These are phyloP conservation scores for Yasuhikotakia modesta DNA, from an alignment of 2,797 vertebrate genomes.

Conservation along the genomic window DNA sequence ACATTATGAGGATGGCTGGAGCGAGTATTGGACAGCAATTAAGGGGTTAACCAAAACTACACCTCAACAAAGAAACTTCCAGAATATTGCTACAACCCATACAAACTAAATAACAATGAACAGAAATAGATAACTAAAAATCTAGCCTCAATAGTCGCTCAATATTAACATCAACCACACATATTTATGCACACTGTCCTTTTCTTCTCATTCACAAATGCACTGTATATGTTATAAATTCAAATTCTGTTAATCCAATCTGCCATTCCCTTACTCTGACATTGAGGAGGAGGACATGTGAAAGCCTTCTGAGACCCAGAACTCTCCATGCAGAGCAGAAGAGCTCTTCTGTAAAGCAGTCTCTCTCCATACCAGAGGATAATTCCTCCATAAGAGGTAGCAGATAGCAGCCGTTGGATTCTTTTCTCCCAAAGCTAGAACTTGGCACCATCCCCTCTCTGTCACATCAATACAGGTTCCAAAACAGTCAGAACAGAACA, in stretches of 20 bases:
- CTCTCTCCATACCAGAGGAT: conserved; percentile 54
- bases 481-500: conserved; percentile 58
- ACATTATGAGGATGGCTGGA: conserved; percentile 9
- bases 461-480: conserved; percentile 59
- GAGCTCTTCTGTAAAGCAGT: conserved; percentile 41
- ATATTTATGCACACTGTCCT: conserved; percentile 29
- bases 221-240: conserved; percentile 40
- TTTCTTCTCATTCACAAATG: conserved; percentile 46
- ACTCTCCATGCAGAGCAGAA: conserved; percentile 52
- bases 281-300: conserved; percentile 59
- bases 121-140: background rate
- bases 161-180: conserved; percentile 33
- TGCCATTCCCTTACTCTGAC: conserved; percentile 49
- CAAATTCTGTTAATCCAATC: conserved; percentile 51
- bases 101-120: background rate
- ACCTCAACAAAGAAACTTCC: background rate
- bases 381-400: conserved; percentile 58
- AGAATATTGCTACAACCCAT: background rate
- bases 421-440: conserved; percentile 46
- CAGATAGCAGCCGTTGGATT: conserved; percentile 54
- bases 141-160: background rate
- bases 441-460: conserved; percentile 52
- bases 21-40: background rate
- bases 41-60: background rate
- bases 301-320: conserved; percentile 53